phyloP scores from a whole-genome alignment of 2,113 vertebrate genomes.

The Benitochromis conjunctus region DNA sequence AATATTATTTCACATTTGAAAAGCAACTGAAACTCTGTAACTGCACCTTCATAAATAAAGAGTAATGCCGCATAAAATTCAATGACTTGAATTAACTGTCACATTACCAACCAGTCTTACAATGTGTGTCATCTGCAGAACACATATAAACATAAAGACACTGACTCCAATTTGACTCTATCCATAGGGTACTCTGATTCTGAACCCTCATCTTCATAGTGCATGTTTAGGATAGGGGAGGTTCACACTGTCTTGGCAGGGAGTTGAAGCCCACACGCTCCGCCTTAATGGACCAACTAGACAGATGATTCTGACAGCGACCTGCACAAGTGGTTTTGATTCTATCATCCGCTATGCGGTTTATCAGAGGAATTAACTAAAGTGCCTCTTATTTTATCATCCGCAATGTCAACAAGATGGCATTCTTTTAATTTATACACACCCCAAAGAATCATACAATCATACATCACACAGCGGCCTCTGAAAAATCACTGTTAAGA shows the following conservation, averaged over 20 bases:
- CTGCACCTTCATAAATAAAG: conserved; percentile 1
- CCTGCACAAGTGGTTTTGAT: conserved; percentile 84
- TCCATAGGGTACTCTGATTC: background rate
- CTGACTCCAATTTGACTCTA: background rate
- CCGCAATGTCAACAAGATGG: conserved; percentile 83
- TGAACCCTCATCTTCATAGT: background rate
- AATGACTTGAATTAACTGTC: background rate
- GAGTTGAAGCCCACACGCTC: conserved; percentile 6
- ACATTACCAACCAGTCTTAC: background rate
- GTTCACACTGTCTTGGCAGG: conserved; percentile 33
- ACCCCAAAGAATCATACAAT: conserved; percentile 77
- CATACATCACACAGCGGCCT: conserved; percentile 82
- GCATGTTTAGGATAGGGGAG: conserved; percentile 3
- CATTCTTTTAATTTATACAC: conserved; percentile 92
- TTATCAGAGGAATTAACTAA: conserved; percentile 94
- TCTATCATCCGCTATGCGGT: conserved; percentile 82
- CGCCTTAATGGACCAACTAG: conserved; percentile 74
- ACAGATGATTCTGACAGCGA: conserved; percentile 86
- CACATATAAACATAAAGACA: background rate
- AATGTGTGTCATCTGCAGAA: background rate
- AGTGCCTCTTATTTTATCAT: conserved; percentile 97
- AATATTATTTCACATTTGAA: background rate
- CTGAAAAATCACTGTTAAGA: conserved; percentile 81
- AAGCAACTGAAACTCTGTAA: background rate
- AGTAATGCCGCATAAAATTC: background rate